Conservation (phyloP, 2,888 invertebrate genomes). For the Chalcis sispes region DNA sequence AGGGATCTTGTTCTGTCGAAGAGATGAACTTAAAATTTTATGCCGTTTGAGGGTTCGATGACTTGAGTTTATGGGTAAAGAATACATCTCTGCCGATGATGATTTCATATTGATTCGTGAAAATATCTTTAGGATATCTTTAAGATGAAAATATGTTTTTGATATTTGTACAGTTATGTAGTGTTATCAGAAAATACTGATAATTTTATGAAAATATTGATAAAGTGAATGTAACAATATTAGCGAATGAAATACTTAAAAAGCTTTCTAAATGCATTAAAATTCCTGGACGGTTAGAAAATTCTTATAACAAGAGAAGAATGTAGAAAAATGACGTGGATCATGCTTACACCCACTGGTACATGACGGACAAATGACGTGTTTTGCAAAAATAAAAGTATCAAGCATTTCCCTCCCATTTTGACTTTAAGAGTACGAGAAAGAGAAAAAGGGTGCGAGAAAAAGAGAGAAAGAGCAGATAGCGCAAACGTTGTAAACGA, state of each 20-base stretch:
- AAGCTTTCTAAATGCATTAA: background rate
- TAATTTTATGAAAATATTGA: no score
- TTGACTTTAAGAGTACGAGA: background rate
- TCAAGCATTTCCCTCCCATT: background rate
- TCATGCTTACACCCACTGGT: background rate
- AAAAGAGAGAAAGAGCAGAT: no score
- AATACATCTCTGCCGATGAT: background rate
- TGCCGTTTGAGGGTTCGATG: background rate
- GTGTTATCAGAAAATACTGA: no score
- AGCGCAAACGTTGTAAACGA: slow-evolving; percentile 37
- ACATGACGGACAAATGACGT: no score
- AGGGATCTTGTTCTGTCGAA: slow-evolving; percentile 20
- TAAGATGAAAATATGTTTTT: no score
- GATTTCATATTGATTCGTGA: background rate
- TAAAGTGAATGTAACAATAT: no score
- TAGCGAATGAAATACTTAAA: no score
- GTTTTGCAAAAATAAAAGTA: slow-evolving; percentile 15
- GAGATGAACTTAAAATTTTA: slow-evolving; percentile 31
- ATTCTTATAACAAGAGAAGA: slow-evolving; percentile 11
- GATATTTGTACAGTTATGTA: no score
- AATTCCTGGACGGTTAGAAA: background rate
- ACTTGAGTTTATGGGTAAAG: background rate
- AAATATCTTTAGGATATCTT: no score
- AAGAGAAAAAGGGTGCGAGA: no score
- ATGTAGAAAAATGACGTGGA: background rate